Conservation (phyloP, 1,140 invertebrate genomes). For the Palaemon carinicauda region DNA sequence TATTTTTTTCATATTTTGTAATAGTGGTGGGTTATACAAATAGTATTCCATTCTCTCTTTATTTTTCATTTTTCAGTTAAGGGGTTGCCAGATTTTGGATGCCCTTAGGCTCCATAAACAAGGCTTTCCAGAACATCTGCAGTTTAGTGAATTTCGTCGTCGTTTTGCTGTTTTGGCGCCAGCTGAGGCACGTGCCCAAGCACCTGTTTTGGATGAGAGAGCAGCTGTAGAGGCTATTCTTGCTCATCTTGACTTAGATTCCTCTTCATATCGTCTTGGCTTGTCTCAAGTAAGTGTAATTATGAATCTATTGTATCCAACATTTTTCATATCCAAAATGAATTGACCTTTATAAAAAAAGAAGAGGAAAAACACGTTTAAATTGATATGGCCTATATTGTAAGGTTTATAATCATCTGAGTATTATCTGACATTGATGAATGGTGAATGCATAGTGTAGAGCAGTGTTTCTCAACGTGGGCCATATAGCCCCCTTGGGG, state of each 20-base stretch:
- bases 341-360: too few relatives aligned
- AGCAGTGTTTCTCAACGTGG: too few relatives aligned
- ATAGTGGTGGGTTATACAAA: too few relatives aligned
- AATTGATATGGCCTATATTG: too few relatives aligned
- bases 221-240: conserved; percentile 82
- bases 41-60: neutral
- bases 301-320: too few relatives aligned
- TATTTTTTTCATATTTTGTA: too few relatives aligned
- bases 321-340: too few relatives aligned
- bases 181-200: conserved; percentile 64
- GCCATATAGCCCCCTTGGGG: too few relatives aligned
- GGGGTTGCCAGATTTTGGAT: conserved; percentile 89
- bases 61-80: conserved; percentile 71
- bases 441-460: too few relatives aligned
- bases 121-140: conserved; percentile 90
- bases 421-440: too few relatives aligned
- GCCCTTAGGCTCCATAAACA: conserved; percentile 89
- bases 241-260: conserved; percentile 84
- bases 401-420: too few relatives aligned
- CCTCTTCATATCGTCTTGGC: conserved; percentile 85
- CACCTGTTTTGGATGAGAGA: conserved; percentile 62
- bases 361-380: too few relatives aligned
- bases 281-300: conserved; percentile 81
- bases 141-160: conserved; percentile 85
- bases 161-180: conserved; percentile 79